phyloP scores from a whole-genome alignment of 2,797 vertebrate species.

The Vespertilio murinus region DNA sequence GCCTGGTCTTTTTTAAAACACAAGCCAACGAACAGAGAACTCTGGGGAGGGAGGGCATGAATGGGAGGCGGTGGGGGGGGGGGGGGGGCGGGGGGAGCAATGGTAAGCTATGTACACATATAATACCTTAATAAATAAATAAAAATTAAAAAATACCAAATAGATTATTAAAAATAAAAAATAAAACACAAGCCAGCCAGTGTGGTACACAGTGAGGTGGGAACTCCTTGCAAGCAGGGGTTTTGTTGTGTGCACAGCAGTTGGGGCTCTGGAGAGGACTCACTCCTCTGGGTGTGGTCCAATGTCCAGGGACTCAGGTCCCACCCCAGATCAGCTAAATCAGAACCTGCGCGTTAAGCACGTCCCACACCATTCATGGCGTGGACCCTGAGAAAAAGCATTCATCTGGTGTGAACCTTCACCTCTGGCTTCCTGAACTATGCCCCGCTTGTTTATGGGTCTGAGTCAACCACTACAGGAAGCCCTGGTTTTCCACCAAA shows the following conservation, averaged over 20 bases:
- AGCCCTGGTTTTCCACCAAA: neutral
- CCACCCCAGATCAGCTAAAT: neutral
- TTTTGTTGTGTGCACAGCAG: neutral
- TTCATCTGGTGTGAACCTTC: neutral
- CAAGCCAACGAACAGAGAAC: too few species aligned
- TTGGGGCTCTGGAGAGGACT: neutral
- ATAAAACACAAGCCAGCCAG: neutral
- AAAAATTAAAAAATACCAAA: too few species aligned
- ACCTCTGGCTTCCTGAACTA: neutral
- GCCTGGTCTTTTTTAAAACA: neutral
- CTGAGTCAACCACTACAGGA: neutral
- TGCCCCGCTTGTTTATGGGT: neutral
- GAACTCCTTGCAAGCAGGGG: neutral
- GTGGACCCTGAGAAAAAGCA: neutral
- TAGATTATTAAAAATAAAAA: too few species aligned
- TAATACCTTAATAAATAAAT: too few species aligned
- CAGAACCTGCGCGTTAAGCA: neutral
- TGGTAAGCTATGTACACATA: too few species aligned
- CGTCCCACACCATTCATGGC: neutral
- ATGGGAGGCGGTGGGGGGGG: too few species aligned
- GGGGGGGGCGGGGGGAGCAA: too few species aligned
- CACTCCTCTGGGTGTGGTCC: neutral
- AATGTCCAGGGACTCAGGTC: neutral
- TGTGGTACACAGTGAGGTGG: neutral
- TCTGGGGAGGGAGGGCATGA: too few species aligned